Conservation (phyloP, 2,888 invertebrate species). For the Euphydryas editha region DNA sequence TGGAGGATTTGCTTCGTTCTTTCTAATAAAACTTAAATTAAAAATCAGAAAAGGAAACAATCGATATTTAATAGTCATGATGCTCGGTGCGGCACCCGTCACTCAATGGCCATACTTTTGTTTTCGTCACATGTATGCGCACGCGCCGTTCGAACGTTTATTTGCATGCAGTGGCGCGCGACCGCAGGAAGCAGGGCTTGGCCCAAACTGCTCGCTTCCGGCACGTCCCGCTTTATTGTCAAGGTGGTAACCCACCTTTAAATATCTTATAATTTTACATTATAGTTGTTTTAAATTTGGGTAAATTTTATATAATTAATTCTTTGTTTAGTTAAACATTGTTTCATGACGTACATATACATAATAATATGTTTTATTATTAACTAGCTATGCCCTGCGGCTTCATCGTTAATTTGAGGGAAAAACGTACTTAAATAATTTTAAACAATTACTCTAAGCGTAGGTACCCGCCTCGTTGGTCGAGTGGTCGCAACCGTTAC, state of each 20-base stretch:
- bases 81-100: constrained; percentile 2
- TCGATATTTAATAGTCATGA: constrained; percentile 11
- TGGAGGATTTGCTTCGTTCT: background rate
- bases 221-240: constrained; percentile 48
- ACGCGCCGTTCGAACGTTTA: constrained; percentile 53
- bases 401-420: too few species aligned
- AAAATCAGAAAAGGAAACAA: background rate
- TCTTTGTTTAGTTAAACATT: background rate
- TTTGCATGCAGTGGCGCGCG: constrained; percentile 79
- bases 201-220: constrained; percentile 78
- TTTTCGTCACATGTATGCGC: constrained; percentile 58
- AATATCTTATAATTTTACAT: background rate
- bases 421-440: too few species aligned
- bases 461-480: too few species aligned
- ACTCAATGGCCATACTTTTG: constrained; percentile 26
- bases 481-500: too few species aligned
- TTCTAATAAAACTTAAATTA: background rate
- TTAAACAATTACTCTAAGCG: too few species aligned
- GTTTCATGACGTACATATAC: too few species aligned
- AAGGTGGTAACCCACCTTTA: constrained; percentile 44
- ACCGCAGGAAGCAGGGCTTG: constrained; percentile 75
- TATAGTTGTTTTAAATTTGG: background rate
- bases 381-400: too few species aligned
- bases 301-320: background rate
- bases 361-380: too few species aligned